These are phyloP conservation scores for Epinephelus cyanopodus DNA, from an alignment of 2,113 vertebrate genomes.

Conservation along the genomic window DNA sequence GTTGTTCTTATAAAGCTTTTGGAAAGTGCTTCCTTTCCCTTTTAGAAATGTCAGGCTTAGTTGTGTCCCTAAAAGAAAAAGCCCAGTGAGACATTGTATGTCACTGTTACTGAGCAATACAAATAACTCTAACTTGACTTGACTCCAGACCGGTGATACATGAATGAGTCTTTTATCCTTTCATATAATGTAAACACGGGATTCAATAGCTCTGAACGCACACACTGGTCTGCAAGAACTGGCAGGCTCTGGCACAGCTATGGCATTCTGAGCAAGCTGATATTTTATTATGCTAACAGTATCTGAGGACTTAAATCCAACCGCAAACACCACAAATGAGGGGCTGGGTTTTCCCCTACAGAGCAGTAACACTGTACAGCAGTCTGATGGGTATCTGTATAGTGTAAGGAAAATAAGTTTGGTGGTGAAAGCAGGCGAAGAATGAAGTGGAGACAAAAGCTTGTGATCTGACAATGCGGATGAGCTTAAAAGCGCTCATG, in stretches of 20 bases:
- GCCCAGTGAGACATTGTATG: neutral
- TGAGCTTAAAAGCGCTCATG: neutral
- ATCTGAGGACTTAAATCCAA: neutral
- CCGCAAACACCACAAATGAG: neutral
- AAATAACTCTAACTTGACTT: conserved; percentile 17
- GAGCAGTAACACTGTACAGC: neutral
- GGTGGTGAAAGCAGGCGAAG: neutral
- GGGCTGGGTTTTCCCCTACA: neutral
- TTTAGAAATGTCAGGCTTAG: neutral
- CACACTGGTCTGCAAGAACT: neutral
- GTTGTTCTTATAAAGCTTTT: neutral
- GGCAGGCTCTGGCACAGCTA: conserved; percentile 11
- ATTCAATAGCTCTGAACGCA: conserved; percentile 6
- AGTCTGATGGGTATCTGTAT: neutral
- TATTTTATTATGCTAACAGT: neutral
- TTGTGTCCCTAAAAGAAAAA: neutral
- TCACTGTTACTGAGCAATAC: neutral
- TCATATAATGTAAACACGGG: conserved; percentile 20
- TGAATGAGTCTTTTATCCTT: neutral
- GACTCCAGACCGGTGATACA: neutral
- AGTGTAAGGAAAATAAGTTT: neutral
- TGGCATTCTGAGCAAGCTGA: neutral
- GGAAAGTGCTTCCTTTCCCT: neutral
- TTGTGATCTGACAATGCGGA: neutral
- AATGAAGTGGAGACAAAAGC: neutral